A percentile compares a stretch with the other conserved stretches of the same genome.
These are phyloP conservation scores for Mercenaria mercenaria DNA, from an alignment of 1,140 invertebrate genomes.

Conservation along the genomic window DNA sequence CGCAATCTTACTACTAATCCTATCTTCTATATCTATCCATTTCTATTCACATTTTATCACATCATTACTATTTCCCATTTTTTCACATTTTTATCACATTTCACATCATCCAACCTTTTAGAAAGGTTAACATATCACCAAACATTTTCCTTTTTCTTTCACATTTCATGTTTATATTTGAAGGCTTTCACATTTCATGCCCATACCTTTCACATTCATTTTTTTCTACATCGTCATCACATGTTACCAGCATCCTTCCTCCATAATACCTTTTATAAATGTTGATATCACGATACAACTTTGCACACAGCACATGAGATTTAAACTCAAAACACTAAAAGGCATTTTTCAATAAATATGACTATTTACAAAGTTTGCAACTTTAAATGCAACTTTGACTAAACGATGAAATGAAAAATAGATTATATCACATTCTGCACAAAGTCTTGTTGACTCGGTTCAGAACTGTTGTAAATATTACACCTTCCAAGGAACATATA, in stretches of 20 bases:
- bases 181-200: not conserved
- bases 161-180: not conserved
- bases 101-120: no score
- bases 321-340: not conserved
- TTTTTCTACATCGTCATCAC: not conserved
- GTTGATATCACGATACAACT: no score
- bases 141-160: not conserved
- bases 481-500: not conserved
- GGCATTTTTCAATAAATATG: conserved; percentile 43
- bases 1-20: no score
- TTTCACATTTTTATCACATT: no score
- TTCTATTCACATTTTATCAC: no score
- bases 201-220: not conserved
- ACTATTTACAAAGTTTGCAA: conserved; percentile 31
- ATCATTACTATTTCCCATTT: no score
- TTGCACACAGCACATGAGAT: no score
- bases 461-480: not conserved
- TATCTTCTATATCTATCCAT: no score
- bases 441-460: not conserved
- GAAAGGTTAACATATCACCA: no score
- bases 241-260: no score
- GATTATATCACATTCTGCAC: conserved; percentile 43
- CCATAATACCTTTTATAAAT: not conserved
- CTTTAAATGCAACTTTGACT: conserved; percentile 18
- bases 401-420: conserved; percentile 26